phyloP scores from a whole-genome alignment of 2,797 vertebrate genomes.

The Hippocampus kuda region DNA sequence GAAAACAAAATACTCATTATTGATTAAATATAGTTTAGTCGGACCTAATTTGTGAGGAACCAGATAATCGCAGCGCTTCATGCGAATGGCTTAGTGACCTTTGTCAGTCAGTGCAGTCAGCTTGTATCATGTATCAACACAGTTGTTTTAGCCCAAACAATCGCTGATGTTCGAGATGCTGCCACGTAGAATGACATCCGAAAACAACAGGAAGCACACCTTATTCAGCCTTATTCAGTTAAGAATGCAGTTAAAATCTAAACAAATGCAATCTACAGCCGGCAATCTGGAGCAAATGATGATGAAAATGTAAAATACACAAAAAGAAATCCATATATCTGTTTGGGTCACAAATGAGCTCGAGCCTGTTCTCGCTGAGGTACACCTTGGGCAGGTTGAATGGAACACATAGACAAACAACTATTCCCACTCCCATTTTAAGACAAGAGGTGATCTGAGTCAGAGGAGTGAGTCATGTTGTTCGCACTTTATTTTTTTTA shows the following conservation, averaged over 20 bases:
- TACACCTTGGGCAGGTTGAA: no score
- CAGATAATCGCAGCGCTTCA: background rate
- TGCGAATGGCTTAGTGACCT: background rate
- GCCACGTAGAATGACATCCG: background rate
- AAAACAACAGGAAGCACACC: background rate
- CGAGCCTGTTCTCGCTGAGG: no score
- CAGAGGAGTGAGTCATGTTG: background rate
- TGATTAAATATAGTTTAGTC: background rate
- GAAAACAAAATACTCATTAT: no score
- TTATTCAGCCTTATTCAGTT: background rate
- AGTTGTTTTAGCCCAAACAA: slow-evolving; percentile 4
- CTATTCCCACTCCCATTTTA: no score
- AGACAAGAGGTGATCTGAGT: background rate
- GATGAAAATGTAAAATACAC: background rate
- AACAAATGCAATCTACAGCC: background rate
- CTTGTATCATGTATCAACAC: background rate
- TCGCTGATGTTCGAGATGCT: background rate
- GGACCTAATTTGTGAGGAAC: background rate
- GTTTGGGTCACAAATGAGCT: background rate
- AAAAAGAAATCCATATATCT: background rate
- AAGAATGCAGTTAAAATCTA: background rate
- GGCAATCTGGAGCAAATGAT: background rate
- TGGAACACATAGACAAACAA: no score
- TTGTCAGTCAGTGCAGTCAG: background rate
- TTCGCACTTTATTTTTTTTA: no score